These are phyloP conservation scores for Pocillopora grandis DNA, from an alignment of 92 coral and sea anemone genomes.

Conservation along the genomic window DNA sequence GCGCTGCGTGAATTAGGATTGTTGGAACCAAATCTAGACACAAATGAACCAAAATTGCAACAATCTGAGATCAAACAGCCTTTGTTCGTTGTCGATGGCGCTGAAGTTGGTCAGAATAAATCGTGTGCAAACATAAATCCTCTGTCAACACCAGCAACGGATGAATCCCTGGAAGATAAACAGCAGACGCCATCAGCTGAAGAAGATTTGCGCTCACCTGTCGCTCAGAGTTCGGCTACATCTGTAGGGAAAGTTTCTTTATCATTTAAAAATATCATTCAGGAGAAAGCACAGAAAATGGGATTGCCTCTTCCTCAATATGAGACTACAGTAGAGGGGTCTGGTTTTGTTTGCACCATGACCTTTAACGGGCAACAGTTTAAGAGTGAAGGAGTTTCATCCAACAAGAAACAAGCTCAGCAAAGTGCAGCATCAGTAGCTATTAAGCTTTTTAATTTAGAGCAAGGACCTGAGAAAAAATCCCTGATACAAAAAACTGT, in stretches of 20 bases:
- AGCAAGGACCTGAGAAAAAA: not conserved
- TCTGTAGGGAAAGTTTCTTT: not conserved
- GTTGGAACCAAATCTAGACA: not conserved
- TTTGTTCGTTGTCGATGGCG: not conserved
- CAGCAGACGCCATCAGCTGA: not conserved
- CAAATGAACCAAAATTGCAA: not conserved
- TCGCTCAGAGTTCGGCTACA: not conserved
- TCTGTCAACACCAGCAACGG: not conserved
- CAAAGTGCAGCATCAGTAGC: constrained; percentile 68
- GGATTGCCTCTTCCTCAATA: constrained; percentile 58
- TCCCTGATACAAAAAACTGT: not conserved
- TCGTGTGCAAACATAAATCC: not conserved
- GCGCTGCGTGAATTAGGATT: constrained; percentile 48
- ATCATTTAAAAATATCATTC: constrained; percentile 65
- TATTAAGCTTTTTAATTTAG: constrained; percentile 35
- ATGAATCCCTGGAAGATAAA: not conserved
- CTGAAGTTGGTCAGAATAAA: not conserved
- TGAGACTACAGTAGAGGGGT: constrained; percentile 21
- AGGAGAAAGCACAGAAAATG: constrained; percentile 76
- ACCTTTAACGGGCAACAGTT: constrained; percentile 63
- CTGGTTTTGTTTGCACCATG: constrained; percentile 63
- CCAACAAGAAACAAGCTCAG: constrained; percentile 70
- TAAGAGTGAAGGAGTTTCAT: constrained; percentile 51
- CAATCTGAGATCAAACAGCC: not conserved
- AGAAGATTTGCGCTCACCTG: too few relatives aligned